These are phyloP conservation scores for Rhineura floridana DNA, from an alignment of 2,113 vertebrate genomes.

Conservation along the genomic window DNA sequence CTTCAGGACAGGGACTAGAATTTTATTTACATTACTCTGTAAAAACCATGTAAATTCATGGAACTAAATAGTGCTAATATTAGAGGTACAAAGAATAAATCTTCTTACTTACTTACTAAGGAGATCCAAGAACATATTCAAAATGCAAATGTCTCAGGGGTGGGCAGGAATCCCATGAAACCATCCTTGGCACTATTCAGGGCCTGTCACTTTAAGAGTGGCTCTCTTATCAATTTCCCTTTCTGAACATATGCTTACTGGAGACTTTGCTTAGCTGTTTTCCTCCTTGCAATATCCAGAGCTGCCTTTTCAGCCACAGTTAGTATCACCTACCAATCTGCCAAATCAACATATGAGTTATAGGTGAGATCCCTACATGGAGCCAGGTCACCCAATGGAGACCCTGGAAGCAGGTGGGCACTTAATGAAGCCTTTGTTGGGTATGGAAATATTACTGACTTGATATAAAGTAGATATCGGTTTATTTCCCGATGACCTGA, in stretches of 20 bases:
- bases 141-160: neutral
- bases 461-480: too few species aligned
- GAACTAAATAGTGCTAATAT: neutral
- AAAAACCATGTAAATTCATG: neutral
- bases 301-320: neutral
- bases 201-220: too few species aligned
- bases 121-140: neutral
- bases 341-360: neutral
- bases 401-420: neutral
- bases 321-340: neutral
- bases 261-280: neutral
- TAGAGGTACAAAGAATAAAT: neutral
- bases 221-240: too few species aligned
- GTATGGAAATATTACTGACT: too few species aligned
- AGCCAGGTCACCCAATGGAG: neutral
- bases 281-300: neutral
- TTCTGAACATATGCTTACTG: neutral
- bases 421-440: too few species aligned
- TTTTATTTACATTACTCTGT: neutral
- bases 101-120: too few species aligned
- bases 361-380: neutral
- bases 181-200: neutral
- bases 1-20: neutral
- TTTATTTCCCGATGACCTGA: too few species aligned
- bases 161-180: neutral